phyloP scores from a whole-genome alignment of 2,113 vertebrate genomes.

The Agapornis roseicollis region DNA sequence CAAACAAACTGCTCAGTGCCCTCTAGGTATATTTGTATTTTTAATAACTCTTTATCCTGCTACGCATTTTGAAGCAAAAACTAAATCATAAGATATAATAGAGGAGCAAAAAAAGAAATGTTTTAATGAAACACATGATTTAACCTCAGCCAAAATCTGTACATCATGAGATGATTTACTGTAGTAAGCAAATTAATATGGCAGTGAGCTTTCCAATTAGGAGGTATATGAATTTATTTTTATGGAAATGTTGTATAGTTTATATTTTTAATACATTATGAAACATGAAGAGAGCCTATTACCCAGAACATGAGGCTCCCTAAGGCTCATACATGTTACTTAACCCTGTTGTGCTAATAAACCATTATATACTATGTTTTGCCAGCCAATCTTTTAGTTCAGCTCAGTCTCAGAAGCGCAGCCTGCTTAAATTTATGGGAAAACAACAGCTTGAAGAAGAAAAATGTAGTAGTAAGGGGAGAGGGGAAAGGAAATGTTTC shows the following conservation, averaged over 20 bases:
- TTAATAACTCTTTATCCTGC: background rate
- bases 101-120: background rate
- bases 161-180: slow-evolving; percentile 32
- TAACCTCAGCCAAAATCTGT: slow-evolving; percentile 38
- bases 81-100: background rate
- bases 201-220: slow-evolving; percentile 63
- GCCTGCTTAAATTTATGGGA: slow-evolving; percentile 65
- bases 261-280: slow-evolving; percentile 54
- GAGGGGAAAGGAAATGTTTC: background rate
- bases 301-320: slow-evolving; percentile 37
- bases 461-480: background rate
- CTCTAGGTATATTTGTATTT: background rate
- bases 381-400: slow-evolving; percentile 30
- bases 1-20: background rate
- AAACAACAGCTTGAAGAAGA: slow-evolving; percentile 60
- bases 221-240: slow-evolving; percentile 58
- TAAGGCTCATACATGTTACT: slow-evolving; percentile 53
- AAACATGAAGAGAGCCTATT: slow-evolving; percentile 55
- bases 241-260: slow-evolving; percentile 46
- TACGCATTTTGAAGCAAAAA: background rate
- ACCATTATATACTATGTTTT: slow-evolving; percentile 60
- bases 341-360: slow-evolving; percentile 73
- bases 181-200: slow-evolving; percentile 62
- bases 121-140: slow-evolving; percentile 31
- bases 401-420: slow-evolving; percentile 50